Evolutionary conservation across 2,888 invertebrate genomes (phyloP).

Genomic region (Exocentrus adspersus): DNA sequence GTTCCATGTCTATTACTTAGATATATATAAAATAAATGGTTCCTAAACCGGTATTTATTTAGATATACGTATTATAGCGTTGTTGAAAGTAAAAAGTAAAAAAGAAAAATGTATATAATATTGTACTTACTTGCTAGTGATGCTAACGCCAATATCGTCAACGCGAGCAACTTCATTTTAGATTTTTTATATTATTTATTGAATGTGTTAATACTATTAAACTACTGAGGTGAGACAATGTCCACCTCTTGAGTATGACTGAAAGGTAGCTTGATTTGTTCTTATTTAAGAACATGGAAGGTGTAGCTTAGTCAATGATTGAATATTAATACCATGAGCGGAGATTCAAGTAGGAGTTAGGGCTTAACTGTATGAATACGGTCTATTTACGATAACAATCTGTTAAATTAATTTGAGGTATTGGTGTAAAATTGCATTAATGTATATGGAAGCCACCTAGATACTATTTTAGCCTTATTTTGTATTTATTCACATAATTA

Average conservation of each 20-base stretch:
- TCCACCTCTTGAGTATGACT: slow-evolving; percentile 55
- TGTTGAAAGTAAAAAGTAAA: neutral
- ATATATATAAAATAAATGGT: too few species aligned
- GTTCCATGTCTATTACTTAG: too few species aligned
- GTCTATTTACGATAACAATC: neutral
- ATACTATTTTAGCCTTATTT: too few species aligned
- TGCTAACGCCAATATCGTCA: slow-evolving; percentile 46
- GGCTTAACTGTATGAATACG: neutral
- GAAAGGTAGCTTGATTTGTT: slow-evolving; percentile 49
- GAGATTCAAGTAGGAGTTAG: neutral
- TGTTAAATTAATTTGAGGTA: too few species aligned
- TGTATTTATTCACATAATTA: too few species aligned
- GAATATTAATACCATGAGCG: slow-evolving; percentile 23
- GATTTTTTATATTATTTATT: slow-evolving; percentile 35
- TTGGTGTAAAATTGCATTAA: too few species aligned
- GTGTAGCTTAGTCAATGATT: slow-evolving; percentile 44
- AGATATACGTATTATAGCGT: neutral
- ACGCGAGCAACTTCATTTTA: slow-evolving; percentile 50
- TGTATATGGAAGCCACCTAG: too few species aligned
- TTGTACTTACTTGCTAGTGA: slow-evolving; percentile 51
- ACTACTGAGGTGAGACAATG: slow-evolving; percentile 51
- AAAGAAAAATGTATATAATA: neutral
- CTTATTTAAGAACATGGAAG: slow-evolving; percentile 58
- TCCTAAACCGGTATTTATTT: too few species aligned
- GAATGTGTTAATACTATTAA: slow-evolving; percentile 26